phyloP scores from a whole-genome alignment of 2,113 vertebrate genomes.

The Trogon melanurus region DNA sequence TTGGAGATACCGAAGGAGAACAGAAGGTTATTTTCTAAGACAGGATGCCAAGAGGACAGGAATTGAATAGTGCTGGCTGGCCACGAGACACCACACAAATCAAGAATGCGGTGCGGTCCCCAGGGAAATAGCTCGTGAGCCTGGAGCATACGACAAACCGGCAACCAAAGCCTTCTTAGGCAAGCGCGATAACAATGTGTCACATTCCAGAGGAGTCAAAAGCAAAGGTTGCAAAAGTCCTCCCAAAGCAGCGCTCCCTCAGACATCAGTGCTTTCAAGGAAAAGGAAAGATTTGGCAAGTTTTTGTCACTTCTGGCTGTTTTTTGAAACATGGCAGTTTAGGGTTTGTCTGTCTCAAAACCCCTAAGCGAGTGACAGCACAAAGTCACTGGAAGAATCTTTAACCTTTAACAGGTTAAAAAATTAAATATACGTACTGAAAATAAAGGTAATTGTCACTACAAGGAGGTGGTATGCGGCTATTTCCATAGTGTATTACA shows the following conservation, averaged over 20 bases:
- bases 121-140: slow-evolving; percentile 77
- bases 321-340: not conserved
- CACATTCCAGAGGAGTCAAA: slow-evolving; percentile 75
- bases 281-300: slow-evolving; percentile 18
- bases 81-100: slow-evolving; percentile 66
- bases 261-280: slow-evolving; percentile 60
- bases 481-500: not conserved
- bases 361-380: not conserved
- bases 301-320: not conserved
- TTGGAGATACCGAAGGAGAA: slow-evolving; percentile 51
- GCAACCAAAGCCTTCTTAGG: slow-evolving; percentile 66
- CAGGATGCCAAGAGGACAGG: slow-evolving; percentile 79
- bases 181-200: slow-evolving; percentile 73
- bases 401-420: not conserved
- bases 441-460: not conserved
- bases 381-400: not conserved
- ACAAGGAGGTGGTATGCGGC: not conserved
- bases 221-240: slow-evolving; percentile 72
- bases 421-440: not conserved
- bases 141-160: slow-evolving; percentile 78
- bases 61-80: slow-evolving; percentile 73
- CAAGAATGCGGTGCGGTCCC: slow-evolving; percentile 72
- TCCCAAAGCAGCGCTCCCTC: slow-evolving; percentile 29
- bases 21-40: slow-evolving; percentile 76
- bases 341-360: not conserved